These are phyloP conservation scores for Tachina lurida DNA, from an alignment of 2,888 invertebrate species.

Conservation along the genomic window DNA sequence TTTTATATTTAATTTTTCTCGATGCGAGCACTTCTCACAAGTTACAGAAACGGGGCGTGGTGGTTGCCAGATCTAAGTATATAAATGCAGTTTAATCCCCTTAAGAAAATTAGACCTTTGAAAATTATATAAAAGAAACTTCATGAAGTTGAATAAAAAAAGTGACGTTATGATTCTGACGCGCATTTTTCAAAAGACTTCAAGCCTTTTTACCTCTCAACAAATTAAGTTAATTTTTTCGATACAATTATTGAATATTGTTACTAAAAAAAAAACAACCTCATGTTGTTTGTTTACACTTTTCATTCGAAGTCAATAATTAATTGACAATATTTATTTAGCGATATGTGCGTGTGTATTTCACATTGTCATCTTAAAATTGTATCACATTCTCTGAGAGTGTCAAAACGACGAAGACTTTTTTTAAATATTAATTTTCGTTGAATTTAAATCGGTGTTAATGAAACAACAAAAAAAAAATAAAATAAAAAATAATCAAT, in stretches of 20 bases:
- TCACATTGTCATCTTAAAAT: conserved; percentile 49
- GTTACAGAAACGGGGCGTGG: too few relatives aligned
- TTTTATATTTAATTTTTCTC: too few relatives aligned
- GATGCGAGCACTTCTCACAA: too few relatives aligned
- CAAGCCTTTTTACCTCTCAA: conserved; percentile 15
- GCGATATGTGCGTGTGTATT: conserved; percentile 9
- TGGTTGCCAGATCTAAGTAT: too few relatives aligned
- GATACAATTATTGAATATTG: conserved; percentile 48
- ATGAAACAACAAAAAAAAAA: conserved; percentile 16
- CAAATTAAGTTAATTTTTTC: conserved; percentile 15
- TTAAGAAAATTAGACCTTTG: too few relatives aligned
- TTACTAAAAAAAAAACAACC: conserved; percentile 20
- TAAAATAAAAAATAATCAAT: neutral
- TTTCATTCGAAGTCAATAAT: conserved; percentile 53
- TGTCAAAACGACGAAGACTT: conserved; percentile 47
- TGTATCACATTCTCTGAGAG: conserved; percentile 56
- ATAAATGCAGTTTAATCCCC: too few relatives aligned
- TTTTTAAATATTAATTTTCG: conserved; percentile 38
- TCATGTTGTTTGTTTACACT: conserved; percentile 48
- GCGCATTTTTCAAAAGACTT: conserved; percentile 5
- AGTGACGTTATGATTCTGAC: neutral
- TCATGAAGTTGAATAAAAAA: too few relatives aligned
- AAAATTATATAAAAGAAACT: too few relatives aligned
- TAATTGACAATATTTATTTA: conserved; percentile 60
- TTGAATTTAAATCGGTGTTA: conserved; percentile 40